Evolutionary conservation across 1,140 invertebrate species (phyloP).

Genomic region (Dermatophagoides farinae): DNA sequence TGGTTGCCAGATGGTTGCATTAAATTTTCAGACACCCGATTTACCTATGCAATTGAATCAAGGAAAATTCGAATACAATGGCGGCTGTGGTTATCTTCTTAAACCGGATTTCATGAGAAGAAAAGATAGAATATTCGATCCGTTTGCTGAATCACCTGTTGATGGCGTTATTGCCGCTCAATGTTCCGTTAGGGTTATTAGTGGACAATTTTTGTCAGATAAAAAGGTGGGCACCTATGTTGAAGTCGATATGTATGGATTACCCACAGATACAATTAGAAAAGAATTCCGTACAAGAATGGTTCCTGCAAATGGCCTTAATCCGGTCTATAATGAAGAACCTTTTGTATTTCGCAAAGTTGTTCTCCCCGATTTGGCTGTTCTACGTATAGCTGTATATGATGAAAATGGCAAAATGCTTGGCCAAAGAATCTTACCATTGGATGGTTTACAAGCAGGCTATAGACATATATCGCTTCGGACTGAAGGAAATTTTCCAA

Average conservation of each 20-base stretch:
- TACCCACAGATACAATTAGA: constrained; percentile 94
- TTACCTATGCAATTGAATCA: constrained; percentile 98
- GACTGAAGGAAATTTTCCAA: constrained; percentile 96
- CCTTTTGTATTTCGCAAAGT: constrained; percentile 95
- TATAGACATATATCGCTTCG: constrained; percentile 92
- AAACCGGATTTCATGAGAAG: constrained; percentile 99
- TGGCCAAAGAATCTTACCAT: constrained; percentile 85
- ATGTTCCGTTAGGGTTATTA: constrained; percentile 92
- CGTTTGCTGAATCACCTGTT: constrained; percentile 94
- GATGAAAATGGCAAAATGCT: constrained; percentile 93
- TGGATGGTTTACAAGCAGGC: constrained; percentile 90
- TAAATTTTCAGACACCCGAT: constrained; percentile 99
- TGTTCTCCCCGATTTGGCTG: constrained; percentile 89
- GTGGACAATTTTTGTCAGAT: constrained; percentile 96
- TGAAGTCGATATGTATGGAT: constrained; percentile 98
- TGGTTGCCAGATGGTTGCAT: constrained; percentile 81
- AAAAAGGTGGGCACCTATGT: constrained; percentile 97
- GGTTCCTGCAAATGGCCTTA: constrained; percentile 87
- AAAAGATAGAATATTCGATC: constrained; percentile 87
- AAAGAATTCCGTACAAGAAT: constrained; percentile 91
- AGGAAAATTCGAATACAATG: constrained; percentile 90
- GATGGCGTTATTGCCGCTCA: constrained; percentile 98
- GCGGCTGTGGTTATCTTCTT: constrained; percentile 86
- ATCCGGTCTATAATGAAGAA: constrained; percentile 95
- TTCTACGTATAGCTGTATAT: constrained; percentile 90